Conservation (phyloP, 2,888 invertebrate genomes). For the Himalopsyche tibetana region DNA sequence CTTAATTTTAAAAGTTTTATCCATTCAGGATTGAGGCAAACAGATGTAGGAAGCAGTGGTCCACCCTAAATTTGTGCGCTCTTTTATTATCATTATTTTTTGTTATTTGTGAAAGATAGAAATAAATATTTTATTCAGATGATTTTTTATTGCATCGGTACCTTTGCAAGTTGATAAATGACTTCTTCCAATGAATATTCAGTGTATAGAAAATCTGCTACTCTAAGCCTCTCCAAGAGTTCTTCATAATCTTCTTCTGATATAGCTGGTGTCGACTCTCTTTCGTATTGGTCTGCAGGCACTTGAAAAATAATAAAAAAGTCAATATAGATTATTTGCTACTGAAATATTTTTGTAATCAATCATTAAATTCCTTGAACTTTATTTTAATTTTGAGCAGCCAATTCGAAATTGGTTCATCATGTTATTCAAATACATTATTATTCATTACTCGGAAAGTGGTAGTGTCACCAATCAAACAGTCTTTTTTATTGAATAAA, state of each 20-base stretch:
- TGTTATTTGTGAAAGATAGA: no score
- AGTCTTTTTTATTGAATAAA: no score
- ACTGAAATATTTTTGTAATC: background rate
- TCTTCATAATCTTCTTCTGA: constrained; percentile 82
- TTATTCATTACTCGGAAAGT: background rate
- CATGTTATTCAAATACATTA: no score
- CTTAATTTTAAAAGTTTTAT: no score
- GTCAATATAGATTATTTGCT: background rate
- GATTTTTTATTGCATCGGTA: constrained; percentile 65
- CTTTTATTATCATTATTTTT: no score
- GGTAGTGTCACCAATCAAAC: background rate
- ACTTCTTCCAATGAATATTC: constrained; percentile 88
- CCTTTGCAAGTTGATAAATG: constrained; percentile 88
- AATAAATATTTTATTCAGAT: no score
- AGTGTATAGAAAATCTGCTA: constrained; percentile 84
- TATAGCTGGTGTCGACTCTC: constrained; percentile 56
- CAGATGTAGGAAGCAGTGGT: no score
- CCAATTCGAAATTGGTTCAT: no score
- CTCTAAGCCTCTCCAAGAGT: constrained; percentile 81
- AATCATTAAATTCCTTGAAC: no score
- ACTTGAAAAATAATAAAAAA: constrained; percentile 49
- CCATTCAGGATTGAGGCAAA: no score
- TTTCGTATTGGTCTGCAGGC: constrained; percentile 60
- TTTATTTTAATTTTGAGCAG: no score
- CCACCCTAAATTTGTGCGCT: no score